Conservation (phyloP, 2,797 vertebrate genomes). For the Gymnothorax javanicus region DNA sequence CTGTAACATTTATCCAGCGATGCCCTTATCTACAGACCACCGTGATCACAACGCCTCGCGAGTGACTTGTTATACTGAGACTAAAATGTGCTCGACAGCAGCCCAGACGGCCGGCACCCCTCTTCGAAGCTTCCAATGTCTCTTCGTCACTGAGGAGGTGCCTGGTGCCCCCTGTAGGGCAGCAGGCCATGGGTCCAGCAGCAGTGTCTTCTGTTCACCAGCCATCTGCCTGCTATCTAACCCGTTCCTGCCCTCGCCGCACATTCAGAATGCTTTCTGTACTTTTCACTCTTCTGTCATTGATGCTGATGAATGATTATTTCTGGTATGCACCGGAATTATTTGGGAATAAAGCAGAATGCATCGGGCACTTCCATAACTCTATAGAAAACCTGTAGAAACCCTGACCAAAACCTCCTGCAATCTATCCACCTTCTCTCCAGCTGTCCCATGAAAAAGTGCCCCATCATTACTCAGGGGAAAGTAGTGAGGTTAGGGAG, state of each 20-base stretch:
- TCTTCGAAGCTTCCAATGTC: background rate
- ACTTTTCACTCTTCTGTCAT: slow-evolving; percentile 53
- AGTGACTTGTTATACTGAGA: slow-evolving; percentile 28
- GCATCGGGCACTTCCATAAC: background rate
- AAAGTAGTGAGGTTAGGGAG: background rate
- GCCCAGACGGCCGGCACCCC: slow-evolving; percentile 30
- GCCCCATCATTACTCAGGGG: background rate
- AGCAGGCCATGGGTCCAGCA: background rate
- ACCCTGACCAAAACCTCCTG: background rate
- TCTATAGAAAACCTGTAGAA: background rate
- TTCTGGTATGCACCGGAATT: background rate
- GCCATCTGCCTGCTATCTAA: slow-evolving; percentile 53
- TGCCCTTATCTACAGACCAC: too few relatives aligned
- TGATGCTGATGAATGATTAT: slow-evolving; percentile 45
- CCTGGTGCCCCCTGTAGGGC: background rate
- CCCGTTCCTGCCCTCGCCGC: slow-evolving; percentile 48
- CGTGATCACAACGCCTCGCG: too few relatives aligned
- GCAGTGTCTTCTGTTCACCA: background rate
- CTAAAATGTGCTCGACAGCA: slow-evolving; percentile 37
- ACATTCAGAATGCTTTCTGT: slow-evolving; percentile 40
- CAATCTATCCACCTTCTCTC: background rate
- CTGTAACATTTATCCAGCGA: too few relatives aligned
- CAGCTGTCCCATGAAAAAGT: background rate
- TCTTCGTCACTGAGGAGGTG: background rate
- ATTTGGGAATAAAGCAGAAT: too few relatives aligned